Percentiles rank a stretch among this genome's conserved stretches.
Conservation (phyloP, 2,888 invertebrate species). For the Cerastis rubricosa region DNA sequence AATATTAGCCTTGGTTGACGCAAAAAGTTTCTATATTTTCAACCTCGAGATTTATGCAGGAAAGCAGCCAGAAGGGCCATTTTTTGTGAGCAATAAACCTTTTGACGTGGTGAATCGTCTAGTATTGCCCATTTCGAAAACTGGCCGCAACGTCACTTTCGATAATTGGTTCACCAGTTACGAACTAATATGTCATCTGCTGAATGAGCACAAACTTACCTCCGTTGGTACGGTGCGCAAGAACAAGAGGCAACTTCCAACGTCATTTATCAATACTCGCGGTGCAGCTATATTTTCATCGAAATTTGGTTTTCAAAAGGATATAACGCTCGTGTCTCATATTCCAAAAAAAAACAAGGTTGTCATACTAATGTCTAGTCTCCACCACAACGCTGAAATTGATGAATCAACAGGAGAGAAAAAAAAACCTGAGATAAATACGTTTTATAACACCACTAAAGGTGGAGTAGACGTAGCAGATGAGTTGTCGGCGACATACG, state of each 20-base stretch:
- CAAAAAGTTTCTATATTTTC: conserved; percentile 43
- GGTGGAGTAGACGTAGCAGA: conserved; percentile 34
- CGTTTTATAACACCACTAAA: conserved; percentile 31
- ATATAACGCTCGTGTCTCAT: conserved; percentile 25
- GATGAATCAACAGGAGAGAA: conserved; percentile 10
- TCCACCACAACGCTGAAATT: conserved; percentile 27
- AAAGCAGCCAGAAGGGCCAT: conserved; percentile 54
- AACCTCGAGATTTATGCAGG: conserved; percentile 62
- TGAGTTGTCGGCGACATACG: conserved; percentile 13
- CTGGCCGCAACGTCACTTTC: conserved; percentile 38
- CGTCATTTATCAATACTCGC: too few species aligned
- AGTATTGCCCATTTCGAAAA: conserved; percentile 26
- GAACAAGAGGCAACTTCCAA: conserved; percentile 29
- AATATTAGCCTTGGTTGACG: conserved; percentile 56
- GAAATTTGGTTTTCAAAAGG: conserved; percentile 32
- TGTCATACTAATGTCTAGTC: conserved; percentile 26
- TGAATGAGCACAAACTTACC: conserved; percentile 37
- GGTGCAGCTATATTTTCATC: background rate
- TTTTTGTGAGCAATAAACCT: conserved; percentile 40
- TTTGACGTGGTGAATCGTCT: conserved; percentile 45
- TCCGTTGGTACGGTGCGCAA: conserved; percentile 18
- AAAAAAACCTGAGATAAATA: conserved; percentile 28
- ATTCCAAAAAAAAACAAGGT: conserved; percentile 28
- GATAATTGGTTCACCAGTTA: conserved; percentile 43
- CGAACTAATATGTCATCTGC: conserved; percentile 31